Evolutionary conservation across 2,797 vertebrate species (phyloP).

Genomic region (Ataeniobius toweri): DNA sequence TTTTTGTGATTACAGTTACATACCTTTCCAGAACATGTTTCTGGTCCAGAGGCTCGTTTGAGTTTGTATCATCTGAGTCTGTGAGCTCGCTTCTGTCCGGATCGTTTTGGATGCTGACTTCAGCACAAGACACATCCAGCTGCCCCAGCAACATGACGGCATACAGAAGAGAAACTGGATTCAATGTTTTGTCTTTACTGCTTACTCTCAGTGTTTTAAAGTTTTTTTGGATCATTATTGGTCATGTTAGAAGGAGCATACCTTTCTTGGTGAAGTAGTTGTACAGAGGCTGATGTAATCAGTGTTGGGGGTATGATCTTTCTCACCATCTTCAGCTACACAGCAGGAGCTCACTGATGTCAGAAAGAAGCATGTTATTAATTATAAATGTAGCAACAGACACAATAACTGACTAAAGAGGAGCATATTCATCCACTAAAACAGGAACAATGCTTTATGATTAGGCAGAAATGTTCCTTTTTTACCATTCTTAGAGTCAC

Average conservation of each 20-base stretch:
- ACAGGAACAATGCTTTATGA: neutral
- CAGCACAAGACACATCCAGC: slow-evolving; percentile 1
- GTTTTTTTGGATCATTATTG: neutral
- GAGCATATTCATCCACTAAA: neutral
- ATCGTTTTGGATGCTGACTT: slow-evolving; percentile 7
- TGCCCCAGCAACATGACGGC: slow-evolving; percentile 19
- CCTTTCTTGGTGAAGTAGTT: slow-evolving; percentile 37
- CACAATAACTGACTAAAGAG: neutral
- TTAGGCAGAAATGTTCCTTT: neutral
- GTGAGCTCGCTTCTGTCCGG: slow-evolving; percentile 13
- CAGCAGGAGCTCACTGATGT: slow-evolving; percentile 42
- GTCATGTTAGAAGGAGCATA: slow-evolving; percentile 4
- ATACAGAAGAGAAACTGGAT: neutral
- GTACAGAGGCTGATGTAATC: slow-evolving; percentile 21
- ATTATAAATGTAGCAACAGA: neutral
- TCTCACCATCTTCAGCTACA: slow-evolving; percentile 25
- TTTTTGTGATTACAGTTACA: slow-evolving; percentile 21
- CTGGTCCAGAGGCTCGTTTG: slow-evolving; percentile 76
- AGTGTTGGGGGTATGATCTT: slow-evolving; percentile 27
- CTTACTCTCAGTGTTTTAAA: neutral
- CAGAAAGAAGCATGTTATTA: slow-evolving; percentile 4
- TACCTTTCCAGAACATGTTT: slow-evolving; percentile 88
- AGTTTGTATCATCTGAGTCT: slow-evolving; percentile 20
- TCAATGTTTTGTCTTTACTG: neutral
- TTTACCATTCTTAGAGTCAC: slow-evolving; percentile 40